Evolutionary conservation across 2,113 vertebrate species (phyloP).

Genomic region (Hippoglossus stenolepis): DNA sequence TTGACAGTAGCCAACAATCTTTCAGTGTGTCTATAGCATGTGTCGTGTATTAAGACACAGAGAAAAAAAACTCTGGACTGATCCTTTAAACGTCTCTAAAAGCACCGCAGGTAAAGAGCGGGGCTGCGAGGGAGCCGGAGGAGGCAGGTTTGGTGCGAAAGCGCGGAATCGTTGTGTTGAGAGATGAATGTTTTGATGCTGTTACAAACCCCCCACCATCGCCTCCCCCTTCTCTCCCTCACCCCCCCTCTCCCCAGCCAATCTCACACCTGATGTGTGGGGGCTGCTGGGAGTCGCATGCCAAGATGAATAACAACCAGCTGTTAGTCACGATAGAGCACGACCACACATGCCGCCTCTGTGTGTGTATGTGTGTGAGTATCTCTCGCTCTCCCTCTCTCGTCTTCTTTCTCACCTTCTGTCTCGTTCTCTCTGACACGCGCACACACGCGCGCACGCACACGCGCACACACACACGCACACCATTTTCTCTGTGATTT

Average conservation of each 20-base stretch:
- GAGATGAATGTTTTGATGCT: constrained; percentile 73
- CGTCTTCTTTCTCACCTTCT: too few species aligned
- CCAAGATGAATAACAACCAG: constrained; percentile 83
- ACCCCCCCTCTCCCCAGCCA: constrained; percentile 57
- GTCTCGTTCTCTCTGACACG: too few species aligned
- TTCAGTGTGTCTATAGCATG: constrained; percentile 1
- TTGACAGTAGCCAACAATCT: background rate
- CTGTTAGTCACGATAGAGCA: constrained; percentile 82
- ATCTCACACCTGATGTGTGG: constrained; percentile 83
- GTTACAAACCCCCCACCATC: constrained; percentile 2
- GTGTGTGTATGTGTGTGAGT: background rate
- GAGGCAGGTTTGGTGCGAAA: constrained; percentile 57
- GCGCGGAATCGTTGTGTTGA: constrained; percentile 67
- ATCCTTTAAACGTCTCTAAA: constrained; percentile 39
- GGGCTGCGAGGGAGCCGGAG: constrained; percentile 29
- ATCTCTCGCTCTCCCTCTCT: background rate
- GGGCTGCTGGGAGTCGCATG: constrained; percentile 80
- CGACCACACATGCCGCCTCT: constrained; percentile 71
- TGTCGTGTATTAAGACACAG: background rate
- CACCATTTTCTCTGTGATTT: constrained; percentile 75
- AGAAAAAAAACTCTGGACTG: constrained; percentile 7
- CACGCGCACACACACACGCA: constrained; percentile 53
- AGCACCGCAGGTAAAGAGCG: constrained; percentile 19
- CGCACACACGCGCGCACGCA: too few species aligned
- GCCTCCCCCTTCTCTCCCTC: constrained; percentile 32